Percentiles rank a stretch among this genome's conserved stretches.
Evolutionary conservation across 1,140 invertebrate genomes (phyloP).

Genomic region (Caenorhabditis inopinata): DNA sequence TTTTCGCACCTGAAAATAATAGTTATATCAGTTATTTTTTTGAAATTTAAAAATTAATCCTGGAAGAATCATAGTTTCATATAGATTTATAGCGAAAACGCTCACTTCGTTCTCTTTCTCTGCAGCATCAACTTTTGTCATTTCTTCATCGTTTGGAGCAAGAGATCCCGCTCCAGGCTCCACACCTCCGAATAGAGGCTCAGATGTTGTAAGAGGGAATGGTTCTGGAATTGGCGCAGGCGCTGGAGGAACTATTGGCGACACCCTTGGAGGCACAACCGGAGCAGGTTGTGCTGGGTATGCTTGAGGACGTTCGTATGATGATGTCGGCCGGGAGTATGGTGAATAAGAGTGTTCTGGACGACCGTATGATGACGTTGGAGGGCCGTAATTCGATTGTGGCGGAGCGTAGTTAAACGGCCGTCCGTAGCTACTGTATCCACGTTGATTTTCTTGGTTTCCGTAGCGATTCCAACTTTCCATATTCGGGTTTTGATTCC

Average conservation of each 20-base stretch:
- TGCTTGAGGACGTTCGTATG: not conserved
- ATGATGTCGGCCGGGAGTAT: not conserved
- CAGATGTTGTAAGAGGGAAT: not conserved
- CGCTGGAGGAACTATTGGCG: not conserved
- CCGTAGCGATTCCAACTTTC: not conserved
- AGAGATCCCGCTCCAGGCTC: slow-evolving; percentile 3
- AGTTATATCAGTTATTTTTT: not conserved
- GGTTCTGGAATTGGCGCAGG: too few relatives aligned
- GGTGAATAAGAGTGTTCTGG: not conserved
- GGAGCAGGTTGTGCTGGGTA: not conserved
- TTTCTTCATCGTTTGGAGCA: not conserved
- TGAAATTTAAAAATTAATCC: not conserved
- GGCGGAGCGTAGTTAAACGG: not conserved
- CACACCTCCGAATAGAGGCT: not conserved
- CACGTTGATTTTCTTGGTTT: not conserved
- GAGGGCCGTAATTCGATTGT: not conserved
- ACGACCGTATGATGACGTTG: not conserved
- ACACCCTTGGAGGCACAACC: not conserved
- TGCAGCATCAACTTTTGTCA: not conserved
- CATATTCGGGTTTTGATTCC: not conserved
- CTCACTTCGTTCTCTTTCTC: not conserved
- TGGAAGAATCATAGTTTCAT: too few relatives aligned
- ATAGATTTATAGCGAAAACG: not conserved
- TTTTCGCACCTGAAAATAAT: slow-evolving; percentile 16
- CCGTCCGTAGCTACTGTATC: not conserved